Percentiles rank a stretch among this genome's conserved stretches.
Evolutionary conservation across 2,113 vertebrate genomes (phyloP).

Genomic region (Pachypanchax playfairii): DNA sequence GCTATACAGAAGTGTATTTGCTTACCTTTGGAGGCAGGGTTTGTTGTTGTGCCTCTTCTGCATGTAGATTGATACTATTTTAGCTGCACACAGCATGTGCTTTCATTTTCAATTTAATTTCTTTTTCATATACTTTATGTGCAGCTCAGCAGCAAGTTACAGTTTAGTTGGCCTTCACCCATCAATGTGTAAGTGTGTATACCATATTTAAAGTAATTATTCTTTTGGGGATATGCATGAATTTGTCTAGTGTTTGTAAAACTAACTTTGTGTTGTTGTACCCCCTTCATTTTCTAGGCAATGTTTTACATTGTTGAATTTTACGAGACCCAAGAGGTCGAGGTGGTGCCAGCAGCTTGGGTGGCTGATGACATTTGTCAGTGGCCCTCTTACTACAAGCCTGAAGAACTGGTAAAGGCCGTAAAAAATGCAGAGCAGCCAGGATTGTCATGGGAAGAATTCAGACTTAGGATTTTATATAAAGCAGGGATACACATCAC

Average conservation of each 20-base stretch:
- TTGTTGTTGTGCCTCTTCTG: conserved; percentile 3
- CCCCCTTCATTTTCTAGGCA: no score
- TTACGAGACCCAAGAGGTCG: no score
- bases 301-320: no score
- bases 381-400: no score
- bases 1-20: not conserved
- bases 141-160: not conserved
- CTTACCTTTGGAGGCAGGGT: not conserved
- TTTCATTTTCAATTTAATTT: not conserved
- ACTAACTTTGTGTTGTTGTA: not conserved
- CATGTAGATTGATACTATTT: not conserved
- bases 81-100: not conserved
- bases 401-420: no score
- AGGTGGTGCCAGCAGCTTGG: no score
- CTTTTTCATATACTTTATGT: not conserved
- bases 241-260: not conserved
- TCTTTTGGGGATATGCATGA: not conserved
- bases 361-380: no score
- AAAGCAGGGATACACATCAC: no score
- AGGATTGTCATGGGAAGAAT: no score
- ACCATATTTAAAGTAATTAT: not conserved
- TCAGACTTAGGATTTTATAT: no score
- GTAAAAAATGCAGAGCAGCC: no score
- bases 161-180: not conserved
- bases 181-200: not conserved